Percentiles rank a stretch among this genome's conserved stretches.
phyloP scores from a whole-genome alignment of 2,113 vertebrate species.

The Chionis minor region DNA sequence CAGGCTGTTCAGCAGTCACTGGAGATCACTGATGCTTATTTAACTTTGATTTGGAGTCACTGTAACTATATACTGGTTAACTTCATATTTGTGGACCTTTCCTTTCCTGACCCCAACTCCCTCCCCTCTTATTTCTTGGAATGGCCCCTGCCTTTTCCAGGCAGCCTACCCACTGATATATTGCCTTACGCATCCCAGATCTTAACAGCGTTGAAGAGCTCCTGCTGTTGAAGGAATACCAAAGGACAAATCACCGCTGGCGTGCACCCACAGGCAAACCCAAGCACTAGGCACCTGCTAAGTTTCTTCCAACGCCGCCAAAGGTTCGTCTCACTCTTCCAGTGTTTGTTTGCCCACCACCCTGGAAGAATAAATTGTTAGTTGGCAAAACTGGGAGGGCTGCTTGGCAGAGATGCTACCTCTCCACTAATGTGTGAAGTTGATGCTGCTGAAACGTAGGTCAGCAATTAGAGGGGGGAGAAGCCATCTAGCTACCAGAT shows the following conservation, averaged over 20 bases:
- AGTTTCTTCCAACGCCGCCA: constrained; percentile 88
- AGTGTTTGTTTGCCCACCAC: constrained; percentile 82
- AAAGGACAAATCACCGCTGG: not conserved
- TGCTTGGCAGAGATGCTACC: not conserved
- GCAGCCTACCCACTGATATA: not conserved
- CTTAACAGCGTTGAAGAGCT: not conserved
- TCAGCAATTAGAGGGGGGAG: not conserved
- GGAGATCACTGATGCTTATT: not conserved
- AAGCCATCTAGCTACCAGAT: not conserved
- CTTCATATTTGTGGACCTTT: not conserved
- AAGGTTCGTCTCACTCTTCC: constrained; percentile 84
- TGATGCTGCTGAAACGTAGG: not conserved
- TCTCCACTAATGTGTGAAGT: not conserved
- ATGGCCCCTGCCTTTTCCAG: not conserved
- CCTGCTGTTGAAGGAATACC: not conserved
- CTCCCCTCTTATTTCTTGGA: not conserved
- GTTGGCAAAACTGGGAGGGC: not conserved
- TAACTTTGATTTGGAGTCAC: not conserved
- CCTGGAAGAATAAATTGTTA: constrained; percentile 68
- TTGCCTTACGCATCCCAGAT: not conserved
- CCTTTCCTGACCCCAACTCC: not conserved
- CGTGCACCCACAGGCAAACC: not conserved
- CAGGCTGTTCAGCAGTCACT: not conserved
- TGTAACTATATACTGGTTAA: not conserved
- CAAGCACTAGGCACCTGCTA: constrained; percentile 78